A percentile compares a stretch with the other conserved stretches of the same genome.
Conservation (phyloP, 2,797 vertebrate species). For the Thunnus albacares region DNA sequence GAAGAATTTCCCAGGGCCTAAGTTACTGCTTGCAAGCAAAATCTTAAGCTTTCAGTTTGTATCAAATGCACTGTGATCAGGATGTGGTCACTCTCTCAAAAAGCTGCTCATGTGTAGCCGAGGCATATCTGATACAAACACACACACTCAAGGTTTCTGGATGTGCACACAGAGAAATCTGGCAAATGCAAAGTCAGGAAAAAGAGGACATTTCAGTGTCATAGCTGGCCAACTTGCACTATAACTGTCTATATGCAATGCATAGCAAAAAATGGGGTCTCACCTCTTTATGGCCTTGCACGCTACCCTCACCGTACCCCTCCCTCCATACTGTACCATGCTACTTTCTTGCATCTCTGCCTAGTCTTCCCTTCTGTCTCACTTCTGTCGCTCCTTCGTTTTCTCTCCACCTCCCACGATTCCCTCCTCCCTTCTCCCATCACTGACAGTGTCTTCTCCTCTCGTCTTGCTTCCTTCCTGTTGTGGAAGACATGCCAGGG, state of each 20-base stretch:
- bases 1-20: slow-evolving; percentile 3
- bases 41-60: slow-evolving; percentile 23
- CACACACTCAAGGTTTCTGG: slow-evolving; percentile 44
- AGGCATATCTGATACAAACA: slow-evolving; percentile 17
- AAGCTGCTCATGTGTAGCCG: slow-evolving; percentile 44
- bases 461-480: slow-evolving; percentile 70
- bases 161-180: slow-evolving; percentile 35
- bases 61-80: slow-evolving; percentile 35
- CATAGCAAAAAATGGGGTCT: slow-evolving; percentile 33
- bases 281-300: slow-evolving; percentile 54
- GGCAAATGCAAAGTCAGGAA: slow-evolving; percentile 51
- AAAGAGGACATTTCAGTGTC: slow-evolving; percentile 54
- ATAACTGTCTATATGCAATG: slow-evolving; percentile 21
- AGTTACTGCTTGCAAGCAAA: slow-evolving; percentile 18
- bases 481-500: slow-evolving; percentile 57
- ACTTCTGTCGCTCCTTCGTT: slow-evolving; percentile 54
- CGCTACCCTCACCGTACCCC: not conserved
- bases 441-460: slow-evolving; percentile 63
- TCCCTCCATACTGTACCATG: not conserved
- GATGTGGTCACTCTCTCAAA: slow-evolving; percentile 31
- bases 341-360: slow-evolving; percentile 41
- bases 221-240: slow-evolving; percentile 12
- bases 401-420: slow-evolving; percentile 66
- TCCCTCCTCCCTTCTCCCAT: slow-evolving; percentile 53
- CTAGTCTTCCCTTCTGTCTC: slow-evolving; percentile 55